These are phyloP conservation scores for Anoplius nigerrimus DNA, from an alignment of 2,888 invertebrate species.

Conservation along the genomic window DNA sequence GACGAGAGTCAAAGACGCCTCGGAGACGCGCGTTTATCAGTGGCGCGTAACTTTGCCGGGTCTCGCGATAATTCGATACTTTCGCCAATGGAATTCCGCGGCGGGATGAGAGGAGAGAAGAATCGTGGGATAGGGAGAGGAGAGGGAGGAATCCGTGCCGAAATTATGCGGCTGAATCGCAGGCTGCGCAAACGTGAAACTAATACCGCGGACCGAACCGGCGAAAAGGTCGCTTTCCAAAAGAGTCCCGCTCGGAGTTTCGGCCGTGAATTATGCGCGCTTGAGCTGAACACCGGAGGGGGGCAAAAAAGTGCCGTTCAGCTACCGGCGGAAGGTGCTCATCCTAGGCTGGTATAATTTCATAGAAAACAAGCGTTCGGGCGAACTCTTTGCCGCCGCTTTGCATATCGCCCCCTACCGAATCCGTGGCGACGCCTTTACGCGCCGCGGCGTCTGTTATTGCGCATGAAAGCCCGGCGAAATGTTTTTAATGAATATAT, in stretches of 20 bases:
- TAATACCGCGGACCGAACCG: neutral
- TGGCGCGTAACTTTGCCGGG: too few species aligned
- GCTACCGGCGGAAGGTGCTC: too few species aligned
- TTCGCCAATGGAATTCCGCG: too few species aligned
- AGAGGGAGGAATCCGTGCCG: too few species aligned
- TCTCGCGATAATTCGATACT: too few species aligned
- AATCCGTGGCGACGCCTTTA: neutral
- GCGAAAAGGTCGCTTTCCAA: neutral
- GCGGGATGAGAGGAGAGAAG: neutral
- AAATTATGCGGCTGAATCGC: too few species aligned
- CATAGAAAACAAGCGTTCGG: conserved; percentile 3
- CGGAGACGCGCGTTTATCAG: too few species aligned
- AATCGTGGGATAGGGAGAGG: too few species aligned
- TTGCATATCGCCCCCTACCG: conserved; percentile 1
- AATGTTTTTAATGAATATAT: conserved; percentile 9
- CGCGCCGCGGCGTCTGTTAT: neutral
- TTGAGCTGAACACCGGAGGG: neutral
- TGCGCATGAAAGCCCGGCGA: neutral
- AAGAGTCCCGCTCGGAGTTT: neutral
- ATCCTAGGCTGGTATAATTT: neutral
- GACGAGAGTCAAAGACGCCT: too few species aligned
- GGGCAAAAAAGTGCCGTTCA: too few species aligned
- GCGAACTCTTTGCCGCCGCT: neutral
- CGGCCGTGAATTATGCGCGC: conserved; percentile 6
- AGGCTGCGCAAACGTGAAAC: conserved; percentile 1